Percentiles rank a stretch among this genome's conserved stretches.
phyloP scores from a whole-genome alignment of 2,797 vertebrate species.

The Nyctalus aviator region DNA sequence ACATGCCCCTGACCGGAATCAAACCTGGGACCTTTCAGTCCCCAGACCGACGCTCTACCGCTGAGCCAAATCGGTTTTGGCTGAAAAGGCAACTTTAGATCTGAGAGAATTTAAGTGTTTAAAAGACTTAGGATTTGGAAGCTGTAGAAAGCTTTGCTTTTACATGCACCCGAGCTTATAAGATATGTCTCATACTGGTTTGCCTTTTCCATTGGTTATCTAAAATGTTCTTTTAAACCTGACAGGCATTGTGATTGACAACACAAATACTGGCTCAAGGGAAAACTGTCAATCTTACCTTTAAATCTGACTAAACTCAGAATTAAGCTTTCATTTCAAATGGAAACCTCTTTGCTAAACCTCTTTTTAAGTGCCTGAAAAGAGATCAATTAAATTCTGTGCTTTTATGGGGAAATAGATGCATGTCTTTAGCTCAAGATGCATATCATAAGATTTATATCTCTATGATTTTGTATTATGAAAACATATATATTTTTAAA shows the following conservation, averaged over 20 bases:
- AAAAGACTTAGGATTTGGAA: background rate
- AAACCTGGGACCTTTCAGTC: too few relatives aligned
- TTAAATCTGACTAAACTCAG: background rate
- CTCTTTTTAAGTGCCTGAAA: background rate
- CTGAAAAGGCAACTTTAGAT: background rate
- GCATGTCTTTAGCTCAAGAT: slow-evolving; percentile 2
- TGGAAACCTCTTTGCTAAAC: slow-evolving; percentile 48
- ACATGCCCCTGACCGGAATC: too few relatives aligned
- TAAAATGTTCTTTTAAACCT: slow-evolving; percentile 27
- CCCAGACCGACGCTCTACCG: too few relatives aligned
- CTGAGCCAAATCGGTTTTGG: too few relatives aligned
- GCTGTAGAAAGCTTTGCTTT: background rate
- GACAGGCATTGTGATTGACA: background rate
- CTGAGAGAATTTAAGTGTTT: background rate
- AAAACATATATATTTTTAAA: slow-evolving; percentile 11
- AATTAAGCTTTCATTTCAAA: slow-evolving; percentile 48
- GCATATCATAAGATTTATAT: background rate
- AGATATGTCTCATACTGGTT: background rate
- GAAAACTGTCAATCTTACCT: background rate
- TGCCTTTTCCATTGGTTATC: slow-evolving; percentile 16
- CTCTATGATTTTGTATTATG: slow-evolving; percentile 10
- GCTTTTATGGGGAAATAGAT: slow-evolving; percentile 26
- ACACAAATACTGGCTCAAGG: background rate
- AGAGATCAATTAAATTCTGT: slow-evolving; percentile 42
- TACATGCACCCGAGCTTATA: background rate